These are phyloP conservation scores for Coregonus suidteri DNA, from an alignment of 2,797 vertebrate genomes.

Conservation along the genomic window DNA sequence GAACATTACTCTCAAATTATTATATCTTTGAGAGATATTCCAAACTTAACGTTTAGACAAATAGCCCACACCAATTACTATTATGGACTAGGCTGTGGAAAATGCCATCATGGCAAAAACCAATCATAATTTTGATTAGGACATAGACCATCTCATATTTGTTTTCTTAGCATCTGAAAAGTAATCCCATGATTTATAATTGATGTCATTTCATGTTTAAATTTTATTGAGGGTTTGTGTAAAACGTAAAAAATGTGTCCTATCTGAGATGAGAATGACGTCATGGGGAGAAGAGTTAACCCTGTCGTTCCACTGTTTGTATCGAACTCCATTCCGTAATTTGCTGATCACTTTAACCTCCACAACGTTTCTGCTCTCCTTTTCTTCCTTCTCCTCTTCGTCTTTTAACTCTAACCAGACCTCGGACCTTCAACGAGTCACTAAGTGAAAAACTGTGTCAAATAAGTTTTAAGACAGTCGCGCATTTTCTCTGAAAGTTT, in stretches of 20 bases:
- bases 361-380: conserved; percentile 31
- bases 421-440: conserved; percentile 22
- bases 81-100: too few species aligned
- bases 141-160: background rate
- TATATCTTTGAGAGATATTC: too few species aligned
- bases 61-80: too few species aligned
- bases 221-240: background rate
- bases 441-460: conserved; percentile 8
- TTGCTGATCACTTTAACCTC: conserved; percentile 72
- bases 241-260: background rate
- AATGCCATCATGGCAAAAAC: too few species aligned
- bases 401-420: conserved; percentile 50
- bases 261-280: conserved; percentile 7
- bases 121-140: background rate
- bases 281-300: conserved; percentile 43
- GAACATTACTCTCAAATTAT: too few species aligned
- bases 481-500: background rate
- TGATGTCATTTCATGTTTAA: background rate
- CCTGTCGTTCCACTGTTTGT: conserved; percentile 49
- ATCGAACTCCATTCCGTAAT: conserved; percentile 76
- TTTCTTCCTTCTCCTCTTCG: conserved; percentile 47
- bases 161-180: background rate
- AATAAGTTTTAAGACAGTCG: background rate
- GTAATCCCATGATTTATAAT: background rate
- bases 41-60: too few species aligned